Conservation (phyloP, 1,140 invertebrate genomes). For the Cylas formicarius region DNA sequence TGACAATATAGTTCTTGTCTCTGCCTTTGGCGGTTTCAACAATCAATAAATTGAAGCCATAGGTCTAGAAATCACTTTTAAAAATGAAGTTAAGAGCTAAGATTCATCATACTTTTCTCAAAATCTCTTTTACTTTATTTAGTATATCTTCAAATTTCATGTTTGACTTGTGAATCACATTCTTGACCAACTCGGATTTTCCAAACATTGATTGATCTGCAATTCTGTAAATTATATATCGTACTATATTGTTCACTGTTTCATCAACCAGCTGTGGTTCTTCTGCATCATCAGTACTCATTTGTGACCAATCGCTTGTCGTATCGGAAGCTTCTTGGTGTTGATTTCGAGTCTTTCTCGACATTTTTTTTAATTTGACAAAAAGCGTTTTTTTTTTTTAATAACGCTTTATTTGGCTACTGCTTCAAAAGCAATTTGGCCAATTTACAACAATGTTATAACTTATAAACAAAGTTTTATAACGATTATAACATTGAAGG, state of each 20-base stretch:
- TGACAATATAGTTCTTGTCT: conserved; percentile 27
- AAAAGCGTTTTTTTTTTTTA: too few species aligned
- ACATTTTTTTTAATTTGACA: too few species aligned
- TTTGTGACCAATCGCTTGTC: too few species aligned
- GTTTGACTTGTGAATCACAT: conserved; percentile 21
- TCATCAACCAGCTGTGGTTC: conserved; percentile 15
- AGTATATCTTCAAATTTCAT: conserved; percentile 25
- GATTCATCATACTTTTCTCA: conserved; percentile 18
- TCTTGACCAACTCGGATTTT: conserved; percentile 27
- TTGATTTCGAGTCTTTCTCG: too few species aligned
- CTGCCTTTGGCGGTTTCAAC: conserved; percentile 19
- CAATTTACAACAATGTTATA: too few species aligned
- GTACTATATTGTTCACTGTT: conserved; percentile 24
- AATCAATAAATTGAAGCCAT: conserved; percentile 31
- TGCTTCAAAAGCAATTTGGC: too few species aligned
- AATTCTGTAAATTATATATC: conserved; percentile 27
- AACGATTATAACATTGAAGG: too few species aligned
- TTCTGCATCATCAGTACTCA: too few species aligned
- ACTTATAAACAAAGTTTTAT: too few species aligned
- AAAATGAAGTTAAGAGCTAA: conserved; percentile 3
- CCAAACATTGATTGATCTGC: conserved; percentile 23
- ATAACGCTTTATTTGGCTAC: too few species aligned
- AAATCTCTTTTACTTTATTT: conserved; percentile 16
- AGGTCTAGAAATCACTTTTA: conserved; percentile 23
- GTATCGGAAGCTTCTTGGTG: too few species aligned